Evolutionary conservation across 2,797 vertebrate species (phyloP), one percentile per base, ranked within the genome.

Genomic region (Spea hammondii): DNA sequence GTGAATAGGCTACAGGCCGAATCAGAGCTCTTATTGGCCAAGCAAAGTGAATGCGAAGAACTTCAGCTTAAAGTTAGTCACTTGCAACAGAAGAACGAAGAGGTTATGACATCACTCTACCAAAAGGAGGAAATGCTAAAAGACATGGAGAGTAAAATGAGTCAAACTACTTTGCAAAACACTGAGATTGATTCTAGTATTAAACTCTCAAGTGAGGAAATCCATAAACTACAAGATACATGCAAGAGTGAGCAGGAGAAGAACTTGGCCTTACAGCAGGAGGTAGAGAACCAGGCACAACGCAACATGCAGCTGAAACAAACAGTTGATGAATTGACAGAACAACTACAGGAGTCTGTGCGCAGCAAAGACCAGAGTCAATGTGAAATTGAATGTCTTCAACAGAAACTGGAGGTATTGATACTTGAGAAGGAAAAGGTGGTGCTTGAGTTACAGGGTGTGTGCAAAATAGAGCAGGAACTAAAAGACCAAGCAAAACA

Each of bases 51-150:
- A 68, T 57, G 74, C 17, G 87, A 92, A 84, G 87, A 93, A 81
- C 88, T 94, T 65, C 91, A 91, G 79, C 84, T 84, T 75, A 87
- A 90, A 67, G 79, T 94, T 48, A 83, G 86, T 70, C 84, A 83
- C 32, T 85, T 96, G 84, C 89, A 89, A 76, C 86, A 85, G 67
- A 90, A 92, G 66, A 97, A 93, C 62, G 89, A 90, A 51, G 80
- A 90, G 32, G 82, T 93, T 72, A 77, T 87, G 78, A 84, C 81
- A 50, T 88, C 88, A 12, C 79, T 96, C 4, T 79, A 89, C 62
- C 84, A 92, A 70, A 94, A 91, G 87, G 94, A 98, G 65, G 82
- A 51, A 49, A 50, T 82, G 13, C 47, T 89, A 51, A 86, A 91
- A 84, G 93, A 94, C 77, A 85, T 95, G 8, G 88, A 94, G 80